Percentiles rank a stretch among this genome's conserved stretches.
These are phyloP conservation scores for Folsomia manolachei DNA, from an alignment of 2,888 invertebrate genomes.

Conservation along the genomic window DNA sequence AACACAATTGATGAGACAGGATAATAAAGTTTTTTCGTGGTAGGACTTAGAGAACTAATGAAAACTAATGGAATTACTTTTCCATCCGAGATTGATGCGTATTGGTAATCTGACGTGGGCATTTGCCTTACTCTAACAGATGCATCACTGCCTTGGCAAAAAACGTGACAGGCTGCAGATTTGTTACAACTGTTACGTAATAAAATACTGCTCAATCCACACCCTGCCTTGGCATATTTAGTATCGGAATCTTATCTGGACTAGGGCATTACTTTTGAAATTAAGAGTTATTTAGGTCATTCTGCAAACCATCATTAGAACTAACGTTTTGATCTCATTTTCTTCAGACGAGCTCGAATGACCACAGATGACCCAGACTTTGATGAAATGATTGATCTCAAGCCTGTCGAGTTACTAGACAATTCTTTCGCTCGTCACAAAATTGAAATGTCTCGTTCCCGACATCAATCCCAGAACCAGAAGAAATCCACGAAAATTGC, in stretches of 20 bases:
- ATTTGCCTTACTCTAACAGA: too few species aligned
- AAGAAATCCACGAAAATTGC: conserved; percentile 25
- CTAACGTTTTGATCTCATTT: too few species aligned
- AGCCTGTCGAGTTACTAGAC: conserved; percentile 28
- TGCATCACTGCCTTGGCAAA: too few species aligned
- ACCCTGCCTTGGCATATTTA: not conserved
- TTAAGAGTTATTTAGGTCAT: not conserved
- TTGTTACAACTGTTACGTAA: not conserved
- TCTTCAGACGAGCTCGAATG: conserved; percentile 22
- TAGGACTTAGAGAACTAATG: too few species aligned
- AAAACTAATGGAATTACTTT: too few species aligned
- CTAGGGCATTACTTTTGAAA: not conserved
- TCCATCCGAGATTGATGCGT: too few species aligned
- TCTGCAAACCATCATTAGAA: not conserved
- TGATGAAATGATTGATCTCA: conserved; percentile 9
- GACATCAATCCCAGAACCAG: conserved; percentile 22
- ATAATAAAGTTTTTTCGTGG: too few species aligned
- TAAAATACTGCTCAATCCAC: not conserved
- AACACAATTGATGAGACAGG: too few species aligned
- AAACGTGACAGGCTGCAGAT: not conserved
- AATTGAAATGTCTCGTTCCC: conserved; percentile 23
- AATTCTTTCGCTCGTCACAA: conserved; percentile 26
- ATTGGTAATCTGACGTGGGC: too few species aligned
- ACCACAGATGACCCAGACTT: conserved; percentile 15
- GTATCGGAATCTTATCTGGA: not conserved